Evolutionary conservation across 2,888 invertebrate genomes (phyloP).

Genomic region (Nysson spinosus): DNA sequence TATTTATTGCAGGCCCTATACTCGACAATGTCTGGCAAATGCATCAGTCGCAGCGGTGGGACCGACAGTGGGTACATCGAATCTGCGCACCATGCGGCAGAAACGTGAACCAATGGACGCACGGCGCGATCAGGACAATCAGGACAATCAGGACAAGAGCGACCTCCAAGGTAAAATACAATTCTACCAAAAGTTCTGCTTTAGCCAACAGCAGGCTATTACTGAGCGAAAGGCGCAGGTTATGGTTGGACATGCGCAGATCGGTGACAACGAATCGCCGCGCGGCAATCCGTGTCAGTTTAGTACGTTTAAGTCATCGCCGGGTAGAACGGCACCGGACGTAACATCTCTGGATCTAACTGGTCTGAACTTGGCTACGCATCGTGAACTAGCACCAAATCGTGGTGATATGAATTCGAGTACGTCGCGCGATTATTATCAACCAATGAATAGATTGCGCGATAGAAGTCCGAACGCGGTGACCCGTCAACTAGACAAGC

Average conservation of each 20-base stretch:
- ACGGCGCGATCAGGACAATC: slow-evolving; percentile 72
- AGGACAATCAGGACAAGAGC: slow-evolving; percentile 74
- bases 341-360: slow-evolving; percentile 59
- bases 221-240: slow-evolving; percentile 78
- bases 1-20: slow-evolving; percentile 67
- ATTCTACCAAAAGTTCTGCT: slow-evolving; percentile 74
- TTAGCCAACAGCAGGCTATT: slow-evolving; percentile 70
- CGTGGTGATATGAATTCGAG: slow-evolving; percentile 49
- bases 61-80: slow-evolving; percentile 66
- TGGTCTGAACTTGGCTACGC: slow-evolving; percentile 60
- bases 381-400: slow-evolving; percentile 56
- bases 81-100: slow-evolving; percentile 55
- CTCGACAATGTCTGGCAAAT: slow-evolving; percentile 73
- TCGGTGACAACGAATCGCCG: slow-evolving; percentile 38
- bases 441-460: slow-evolving; percentile 33
- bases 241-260: slow-evolving; percentile 43
- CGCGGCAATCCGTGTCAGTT: slow-evolving; percentile 63
- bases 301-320: slow-evolving; percentile 70
- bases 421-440: slow-evolving; percentile 44
- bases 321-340: slow-evolving; percentile 44
- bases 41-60: slow-evolving; percentile 69
- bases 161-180: slow-evolving; percentile 73
- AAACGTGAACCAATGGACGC: slow-evolving; percentile 67
- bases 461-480: slow-evolving; percentile 47
- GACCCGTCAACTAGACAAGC: slow-evolving; percentile 64